Base-by-base conservation (phyloP, 2,888 invertebrate species). In the Meiosimyza platycephala region DNA sequence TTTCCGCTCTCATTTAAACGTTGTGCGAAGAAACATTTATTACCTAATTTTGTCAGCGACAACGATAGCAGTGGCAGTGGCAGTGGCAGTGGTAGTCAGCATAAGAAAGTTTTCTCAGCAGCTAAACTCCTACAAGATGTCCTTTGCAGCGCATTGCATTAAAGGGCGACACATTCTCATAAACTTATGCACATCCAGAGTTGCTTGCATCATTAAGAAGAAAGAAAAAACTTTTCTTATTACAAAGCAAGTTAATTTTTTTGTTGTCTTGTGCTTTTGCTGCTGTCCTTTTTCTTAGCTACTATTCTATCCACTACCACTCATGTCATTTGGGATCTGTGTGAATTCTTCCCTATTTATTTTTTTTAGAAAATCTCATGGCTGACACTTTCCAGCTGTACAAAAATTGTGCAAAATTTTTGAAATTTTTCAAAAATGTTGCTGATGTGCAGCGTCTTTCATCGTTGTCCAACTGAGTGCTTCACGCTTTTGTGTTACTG, bases 31-130 rank as follows among this genome's bases (percentile, higher is more conserved):
- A 55, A 66, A 63, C 68, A 72, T 72, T 72, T 72, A 72, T 72
- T 69, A 69, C 68, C 64, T 63, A 54, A 72, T 68, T 72, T 51
- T 67, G 67, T 57, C 68, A 69, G 64, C 63, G 22, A 47, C 62
- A 70, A 47, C 54, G 18, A 47, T 50, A 50, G 50, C 47, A 22
- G 51, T 3, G 28, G 62, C 52, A 51, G 62, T 16, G 47, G 62
- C 69, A 40, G 60, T 52, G 48, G 51, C 50, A 47, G n/a, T n/a
- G n/a, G n/a, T n/a, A n/a, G 50, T n/a, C 63, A 57, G 22, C 7
- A 51, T 11, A 28, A 48, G 33, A 50, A 57, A 71, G 65, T 57
- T 64, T 71, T 65, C n/a, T 50, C 52, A 60, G 50, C 13, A n/a
- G 16, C 28, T n/a, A 51, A 18, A 54, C 65, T 52, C 28, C 5